Evolutionary conservation across 2,888 invertebrate genomes (phyloP).

Genomic region (Toxonevra muliebris): DNA sequence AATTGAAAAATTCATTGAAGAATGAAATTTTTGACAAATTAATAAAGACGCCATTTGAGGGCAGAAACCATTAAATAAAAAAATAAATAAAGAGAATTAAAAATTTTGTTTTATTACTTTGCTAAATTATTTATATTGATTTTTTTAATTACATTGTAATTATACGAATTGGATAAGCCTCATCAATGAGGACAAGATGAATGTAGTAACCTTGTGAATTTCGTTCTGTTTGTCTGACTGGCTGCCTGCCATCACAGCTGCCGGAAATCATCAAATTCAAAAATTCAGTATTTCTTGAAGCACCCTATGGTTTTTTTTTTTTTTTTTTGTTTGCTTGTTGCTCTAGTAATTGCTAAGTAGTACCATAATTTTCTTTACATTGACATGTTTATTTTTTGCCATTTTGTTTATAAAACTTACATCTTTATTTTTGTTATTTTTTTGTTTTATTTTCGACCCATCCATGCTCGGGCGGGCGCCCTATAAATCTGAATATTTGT

Average conservation of each 20-base stretch:
- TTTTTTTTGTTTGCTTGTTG: no score
- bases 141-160: background rate
- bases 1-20: background rate
- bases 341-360: no score
- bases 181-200: background rate
- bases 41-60: background rate
- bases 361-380: slow-evolving; percentile 8
- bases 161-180: no score
- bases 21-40: slow-evolving; percentile 5
- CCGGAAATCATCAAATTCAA: slow-evolving; percentile 13
- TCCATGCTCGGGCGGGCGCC: slow-evolving; percentile 7
- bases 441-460: background rate
- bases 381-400: background rate
- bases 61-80: no score
- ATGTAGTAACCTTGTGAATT: slow-evolving; percentile 17
- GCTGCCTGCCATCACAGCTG: slow-evolving; percentile 13
- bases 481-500: slow-evolving; percentile 30
- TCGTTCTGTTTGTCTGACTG: no score
- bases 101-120: no score
- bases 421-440: background rate
- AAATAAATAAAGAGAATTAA: no score
- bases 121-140: background rate
- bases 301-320: no score
- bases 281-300: background rate
- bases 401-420: background rate